Conservation (phyloP, 2,797 vertebrate species). For the Heterohyrax brucei region DNA sequence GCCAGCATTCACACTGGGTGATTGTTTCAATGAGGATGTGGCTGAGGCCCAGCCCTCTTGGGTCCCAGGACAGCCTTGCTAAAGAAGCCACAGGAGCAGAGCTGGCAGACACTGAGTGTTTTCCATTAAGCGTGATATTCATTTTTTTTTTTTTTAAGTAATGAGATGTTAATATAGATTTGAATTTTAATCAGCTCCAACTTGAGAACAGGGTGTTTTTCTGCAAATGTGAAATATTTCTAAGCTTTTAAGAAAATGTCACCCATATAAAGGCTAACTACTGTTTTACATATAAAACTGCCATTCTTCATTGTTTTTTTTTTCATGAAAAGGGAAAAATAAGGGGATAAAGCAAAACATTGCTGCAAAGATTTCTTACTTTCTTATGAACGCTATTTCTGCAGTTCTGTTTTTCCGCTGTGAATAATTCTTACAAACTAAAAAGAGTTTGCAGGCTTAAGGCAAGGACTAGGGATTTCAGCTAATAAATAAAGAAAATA, state of each 20-base stretch:
- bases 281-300: conserved; percentile 76
- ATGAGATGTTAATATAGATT: conserved; percentile 77
- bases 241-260: conserved; percentile 74
- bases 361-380: conserved; percentile 15
- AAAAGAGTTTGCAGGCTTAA: conserved; percentile 32
- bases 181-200: conserved; percentile 76
- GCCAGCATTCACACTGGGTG: background rate
- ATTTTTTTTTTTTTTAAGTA: conserved; percentile 52
- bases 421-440: conserved; percentile 32
- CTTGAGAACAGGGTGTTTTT: conserved; percentile 65
- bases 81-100: background rate
- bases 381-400: conserved; percentile 61
- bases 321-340: conserved; percentile 55
- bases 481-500: conserved; percentile 42
- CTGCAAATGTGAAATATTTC: conserved; percentile 76
- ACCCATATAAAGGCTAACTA: conserved; percentile 69
- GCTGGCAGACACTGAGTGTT: background rate
- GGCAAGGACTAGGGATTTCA: conserved; percentile 39
- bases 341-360: conserved; percentile 35
- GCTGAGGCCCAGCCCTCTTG: conserved; percentile 44
- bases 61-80: background rate
- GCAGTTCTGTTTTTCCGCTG: background rate
- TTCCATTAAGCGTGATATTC: conserved; percentile 1
- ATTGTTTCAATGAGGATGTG: conserved; percentile 72
- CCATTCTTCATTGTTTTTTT: conserved; percentile 67